A percentile compares a stretch with the other conserved stretches of the same genome.
Conservation (phyloP, 2,113 vertebrate species). For the Daphoenositta chrysoptera region DNA sequence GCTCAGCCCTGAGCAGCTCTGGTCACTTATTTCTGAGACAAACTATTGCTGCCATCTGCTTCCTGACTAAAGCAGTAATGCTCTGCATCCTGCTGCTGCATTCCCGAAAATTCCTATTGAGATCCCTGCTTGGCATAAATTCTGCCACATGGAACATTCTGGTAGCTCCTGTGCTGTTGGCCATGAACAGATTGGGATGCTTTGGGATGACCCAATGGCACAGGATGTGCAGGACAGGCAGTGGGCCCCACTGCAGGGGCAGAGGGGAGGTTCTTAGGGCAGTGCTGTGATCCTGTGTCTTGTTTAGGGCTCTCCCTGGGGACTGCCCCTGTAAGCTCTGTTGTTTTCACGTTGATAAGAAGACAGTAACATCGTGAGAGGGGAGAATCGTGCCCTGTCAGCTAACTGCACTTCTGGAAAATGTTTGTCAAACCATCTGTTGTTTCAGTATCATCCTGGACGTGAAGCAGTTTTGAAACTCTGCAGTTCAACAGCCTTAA, state of each 20-base stretch:
- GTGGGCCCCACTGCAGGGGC: background rate
- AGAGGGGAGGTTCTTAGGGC: background rate
- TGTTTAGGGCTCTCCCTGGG: background rate
- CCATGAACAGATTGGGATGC: background rate
- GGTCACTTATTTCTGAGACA: background rate
- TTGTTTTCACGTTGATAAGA: background rate
- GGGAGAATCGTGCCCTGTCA: background rate
- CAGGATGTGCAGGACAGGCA: background rate
- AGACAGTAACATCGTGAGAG: background rate
- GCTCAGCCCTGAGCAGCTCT: background rate
- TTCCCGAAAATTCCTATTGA: background rate
- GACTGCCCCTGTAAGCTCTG: background rate
- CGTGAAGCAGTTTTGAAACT: background rate
- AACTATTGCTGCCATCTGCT: background rate
- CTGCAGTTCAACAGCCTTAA: background rate
- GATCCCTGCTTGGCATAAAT: background rate
- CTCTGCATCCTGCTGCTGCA: background rate
- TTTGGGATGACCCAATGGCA: background rate
- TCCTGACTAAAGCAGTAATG: background rate
- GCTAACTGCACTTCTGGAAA: background rate
- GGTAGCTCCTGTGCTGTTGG: background rate
- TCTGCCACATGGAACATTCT: background rate
- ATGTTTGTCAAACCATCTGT: background rate
- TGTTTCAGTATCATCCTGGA: background rate
- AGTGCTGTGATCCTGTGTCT: fast-evolving